Conservation (phyloP, 1,140 invertebrate species). For the Meloidogyne floridensis region DNA sequence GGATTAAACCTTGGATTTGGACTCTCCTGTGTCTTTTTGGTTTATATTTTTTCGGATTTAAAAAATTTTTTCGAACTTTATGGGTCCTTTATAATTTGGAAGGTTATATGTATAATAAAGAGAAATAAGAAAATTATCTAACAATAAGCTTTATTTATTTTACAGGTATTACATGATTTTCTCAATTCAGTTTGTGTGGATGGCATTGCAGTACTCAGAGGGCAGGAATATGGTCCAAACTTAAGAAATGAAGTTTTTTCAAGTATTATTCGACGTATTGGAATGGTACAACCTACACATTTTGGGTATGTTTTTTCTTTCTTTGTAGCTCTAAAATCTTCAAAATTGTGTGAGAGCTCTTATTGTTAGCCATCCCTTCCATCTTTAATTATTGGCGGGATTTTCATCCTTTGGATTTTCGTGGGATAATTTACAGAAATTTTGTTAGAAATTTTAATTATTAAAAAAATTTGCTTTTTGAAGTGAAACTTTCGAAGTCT, state of each 20-base stretch:
- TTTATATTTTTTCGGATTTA: too few species aligned
- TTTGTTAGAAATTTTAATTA: not conserved
- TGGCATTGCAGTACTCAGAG: constrained; percentile 56
- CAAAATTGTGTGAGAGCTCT: too few species aligned
- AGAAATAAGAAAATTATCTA: not conserved
- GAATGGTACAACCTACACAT: constrained; percentile 59
- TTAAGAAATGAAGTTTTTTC: constrained; percentile 42
- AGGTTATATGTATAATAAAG: not conserved
- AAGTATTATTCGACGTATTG: constrained; percentile 56
- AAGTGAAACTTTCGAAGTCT: constrained; percentile 58
- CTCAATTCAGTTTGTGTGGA: constrained; percentile 54
- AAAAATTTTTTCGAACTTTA: too few species aligned
- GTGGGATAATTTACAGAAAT: not conserved
- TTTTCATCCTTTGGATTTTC: not conserved
- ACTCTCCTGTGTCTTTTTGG: too few species aligned
- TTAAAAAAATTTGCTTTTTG: constrained; percentile 13
- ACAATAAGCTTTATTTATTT: not conserved
- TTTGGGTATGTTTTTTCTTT: constrained; percentile 50
- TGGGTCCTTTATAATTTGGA: too few species aligned
- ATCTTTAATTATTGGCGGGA: too few species aligned
- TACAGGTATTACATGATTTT: constrained; percentile 58
- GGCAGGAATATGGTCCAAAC: constrained; percentile 26
- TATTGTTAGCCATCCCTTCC: too few species aligned
- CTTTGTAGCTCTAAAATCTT: not conserved
- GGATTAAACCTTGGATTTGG: too few species aligned